These are phyloP conservation scores for Tinea trinotella DNA, from an alignment of 2,888 invertebrate genomes.

Conservation along the genomic window DNA sequence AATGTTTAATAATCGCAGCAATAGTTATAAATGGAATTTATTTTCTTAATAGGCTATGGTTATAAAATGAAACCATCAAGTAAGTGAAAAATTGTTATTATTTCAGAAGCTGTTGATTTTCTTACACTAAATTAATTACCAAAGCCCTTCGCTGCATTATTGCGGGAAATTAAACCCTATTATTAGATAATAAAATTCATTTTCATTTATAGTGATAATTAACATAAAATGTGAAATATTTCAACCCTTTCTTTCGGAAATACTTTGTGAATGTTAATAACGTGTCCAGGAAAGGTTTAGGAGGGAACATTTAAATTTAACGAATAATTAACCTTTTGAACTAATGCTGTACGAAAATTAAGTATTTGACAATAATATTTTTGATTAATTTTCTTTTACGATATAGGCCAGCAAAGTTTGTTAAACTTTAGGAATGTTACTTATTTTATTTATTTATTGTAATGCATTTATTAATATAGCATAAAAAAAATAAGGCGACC, in stretches of 20 bases:
- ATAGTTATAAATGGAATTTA: background rate
- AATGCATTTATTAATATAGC: too few relatives aligned
- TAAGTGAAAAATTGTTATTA: slow-evolving; percentile 14
- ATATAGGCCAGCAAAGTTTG: too few relatives aligned
- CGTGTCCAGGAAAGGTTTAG: slow-evolving; percentile 33
- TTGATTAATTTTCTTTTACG: background rate
- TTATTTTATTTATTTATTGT: too few relatives aligned
- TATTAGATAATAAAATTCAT: background rate
- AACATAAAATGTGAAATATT: slow-evolving; percentile 49
- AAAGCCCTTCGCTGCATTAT: slow-evolving; percentile 28
- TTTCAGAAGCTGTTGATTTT: slow-evolving; percentile 50
- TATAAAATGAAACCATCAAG: slow-evolving; percentile 2
- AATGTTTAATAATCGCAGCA: background rate
- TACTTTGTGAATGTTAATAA: slow-evolving; percentile 66
- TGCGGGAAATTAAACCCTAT: slow-evolving; percentile 2
- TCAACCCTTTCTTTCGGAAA: slow-evolving; percentile 57
- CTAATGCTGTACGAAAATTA: background rate
- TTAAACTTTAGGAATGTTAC: too few relatives aligned
- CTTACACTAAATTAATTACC: slow-evolving; percentile 61
- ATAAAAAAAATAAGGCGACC: too few relatives aligned
- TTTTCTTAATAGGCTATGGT: background rate
- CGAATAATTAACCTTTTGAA: slow-evolving; percentile 56
- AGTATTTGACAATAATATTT: background rate
- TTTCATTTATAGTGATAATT: background rate
- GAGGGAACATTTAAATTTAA: slow-evolving; percentile 53